A percentile compares a stretch with the other conserved stretches of the same genome.
Conservation (phyloP, 2,113 vertebrate genomes). For the human (Homo sapiens) region GRCh38 chr5:153486501-153487000, state of each 20-base stretch:
- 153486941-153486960: conserved; percentile 3
- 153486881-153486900: background rate
- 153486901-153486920: background rate
- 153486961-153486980: background rate
- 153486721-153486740: background rate
- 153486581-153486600: background rate
- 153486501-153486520: background rate
- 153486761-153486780: background rate
- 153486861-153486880: background rate
- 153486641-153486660: no score
- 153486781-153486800: background rate
- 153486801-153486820: no score
- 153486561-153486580: background rate
- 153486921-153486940: conserved; percentile 21
- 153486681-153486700: background rate
- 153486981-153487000: background rate
- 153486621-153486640: background rate
- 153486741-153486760: background rate
- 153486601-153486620: background rate
- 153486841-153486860: background rate
- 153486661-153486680: background rate
- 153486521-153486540: background rate
- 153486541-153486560: background rate
- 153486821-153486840: background rate
- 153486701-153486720: background rate